phyloP scores from a whole-genome alignment of 2,888 invertebrate species.

The Vanessa cardui region DNA sequence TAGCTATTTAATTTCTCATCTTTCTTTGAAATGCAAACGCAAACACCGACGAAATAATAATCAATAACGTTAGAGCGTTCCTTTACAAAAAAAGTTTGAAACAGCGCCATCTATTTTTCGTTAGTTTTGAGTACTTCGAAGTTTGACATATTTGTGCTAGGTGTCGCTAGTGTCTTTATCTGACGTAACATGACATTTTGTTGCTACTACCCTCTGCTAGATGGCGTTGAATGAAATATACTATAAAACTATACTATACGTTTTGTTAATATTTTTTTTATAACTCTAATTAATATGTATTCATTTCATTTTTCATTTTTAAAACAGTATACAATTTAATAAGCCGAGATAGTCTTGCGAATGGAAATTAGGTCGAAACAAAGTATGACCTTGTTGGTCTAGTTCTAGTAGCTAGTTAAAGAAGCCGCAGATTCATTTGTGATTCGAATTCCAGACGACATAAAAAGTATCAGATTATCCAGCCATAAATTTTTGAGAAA shows the following conservation, averaged over 20 bases:
- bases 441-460: no score
- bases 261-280: not conserved
- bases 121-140: slow-evolving; percentile 26
- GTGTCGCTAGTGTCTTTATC: slow-evolving; percentile 44
- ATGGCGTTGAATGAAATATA: slow-evolving; percentile 48
- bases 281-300: not conserved
- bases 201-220: slow-evolving; percentile 46
- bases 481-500: no score
- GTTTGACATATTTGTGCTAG: slow-evolving; percentile 43
- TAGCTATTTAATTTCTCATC: slow-evolving; percentile 26
- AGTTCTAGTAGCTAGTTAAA: no score
- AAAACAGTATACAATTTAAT: no score
- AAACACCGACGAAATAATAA: slow-evolving; percentile 36
- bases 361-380: no score
- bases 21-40: slow-evolving; percentile 31
- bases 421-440: no score
- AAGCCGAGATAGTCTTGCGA: no score
- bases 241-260: not conserved
- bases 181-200: slow-evolving; percentile 14
- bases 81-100: slow-evolving; percentile 33
- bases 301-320: no score
- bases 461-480: no score
- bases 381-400: no score
- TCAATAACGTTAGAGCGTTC: slow-evolving; percentile 35
- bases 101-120: slow-evolving; percentile 63